phyloP scores from a whole-genome alignment of 2,888 invertebrate genomes.

The Leucoma salicis region DNA sequence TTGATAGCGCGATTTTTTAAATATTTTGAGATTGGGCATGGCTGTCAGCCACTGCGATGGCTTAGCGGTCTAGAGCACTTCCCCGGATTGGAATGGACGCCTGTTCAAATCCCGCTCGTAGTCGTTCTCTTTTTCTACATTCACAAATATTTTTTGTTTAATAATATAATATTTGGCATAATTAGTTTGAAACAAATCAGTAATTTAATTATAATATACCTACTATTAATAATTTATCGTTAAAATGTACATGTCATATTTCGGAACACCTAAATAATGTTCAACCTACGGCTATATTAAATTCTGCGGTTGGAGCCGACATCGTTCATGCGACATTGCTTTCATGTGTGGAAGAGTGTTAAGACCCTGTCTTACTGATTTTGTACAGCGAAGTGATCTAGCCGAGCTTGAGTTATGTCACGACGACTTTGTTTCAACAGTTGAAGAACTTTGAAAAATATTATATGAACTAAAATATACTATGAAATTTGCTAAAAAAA shows the following conservation, averaged over 20 bases:
- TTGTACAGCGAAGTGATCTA: slow-evolving; percentile 53
- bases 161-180: too few species aligned
- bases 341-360: slow-evolving; percentile 34
- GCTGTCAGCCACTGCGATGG: too few species aligned
- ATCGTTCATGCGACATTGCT: slow-evolving; percentile 16
- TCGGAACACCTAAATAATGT: slow-evolving; percentile 8
- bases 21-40: too few species aligned
- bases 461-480: too few species aligned
- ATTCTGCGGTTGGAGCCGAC: slow-evolving; percentile 29
- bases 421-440: slow-evolving; percentile 55
- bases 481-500: too few species aligned
- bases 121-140: too few species aligned
- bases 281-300: slow-evolving; percentile 25
- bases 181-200: background rate
- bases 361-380: slow-evolving; percentile 51
- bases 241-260: slow-evolving; percentile 5
- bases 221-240: slow-evolving; percentile 15
- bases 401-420: slow-evolving; percentile 31
- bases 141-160: too few species aligned
- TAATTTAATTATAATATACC: slow-evolving; percentile 7
- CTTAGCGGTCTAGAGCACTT: too few species aligned
- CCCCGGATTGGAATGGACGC: too few species aligned
- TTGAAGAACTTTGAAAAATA: too few species aligned
- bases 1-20: too few species aligned
- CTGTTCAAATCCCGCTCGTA: too few species aligned